A percentile compares a stretch with the other conserved stretches of the same genome.
Conservation (phyloP, 2,113 vertebrate species). For the Antigone vipio region DNA sequence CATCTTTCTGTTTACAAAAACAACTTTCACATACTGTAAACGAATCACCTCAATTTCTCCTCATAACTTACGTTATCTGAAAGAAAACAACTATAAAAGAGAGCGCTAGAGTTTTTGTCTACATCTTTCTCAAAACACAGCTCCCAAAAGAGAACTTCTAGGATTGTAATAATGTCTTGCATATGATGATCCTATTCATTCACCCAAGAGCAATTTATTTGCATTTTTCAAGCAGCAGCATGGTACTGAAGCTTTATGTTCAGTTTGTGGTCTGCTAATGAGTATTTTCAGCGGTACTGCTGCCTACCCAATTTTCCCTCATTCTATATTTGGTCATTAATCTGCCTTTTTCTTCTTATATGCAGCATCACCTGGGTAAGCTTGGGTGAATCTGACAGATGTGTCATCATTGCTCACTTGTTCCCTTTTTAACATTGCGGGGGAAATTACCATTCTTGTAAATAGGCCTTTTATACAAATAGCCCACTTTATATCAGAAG, state of each 20-base stretch:
- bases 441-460: background rate
- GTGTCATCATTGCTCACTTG: background rate
- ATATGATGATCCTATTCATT: background rate
- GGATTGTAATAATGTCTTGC: background rate
- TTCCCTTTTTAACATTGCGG: background rate
- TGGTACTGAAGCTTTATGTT: background rate
- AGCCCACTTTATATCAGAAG: slow-evolving; percentile 52
- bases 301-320: background rate
- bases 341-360: background rate
- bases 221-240: background rate
- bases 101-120: background rate
- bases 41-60: background rate
- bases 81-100: background rate
- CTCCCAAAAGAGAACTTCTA: background rate
- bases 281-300: background rate
- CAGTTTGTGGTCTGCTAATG: background rate
- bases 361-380: background rate
- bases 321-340: background rate
- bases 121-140: background rate
- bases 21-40: background rate
- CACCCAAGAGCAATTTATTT: background rate
- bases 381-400: background rate
- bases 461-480: slow-evolving; percentile 35
- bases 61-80: background rate
- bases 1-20: background rate